Base-by-base conservation (phyloP, 2,797 vertebrate genomes). In the Carduelis carduelis region DNA sequence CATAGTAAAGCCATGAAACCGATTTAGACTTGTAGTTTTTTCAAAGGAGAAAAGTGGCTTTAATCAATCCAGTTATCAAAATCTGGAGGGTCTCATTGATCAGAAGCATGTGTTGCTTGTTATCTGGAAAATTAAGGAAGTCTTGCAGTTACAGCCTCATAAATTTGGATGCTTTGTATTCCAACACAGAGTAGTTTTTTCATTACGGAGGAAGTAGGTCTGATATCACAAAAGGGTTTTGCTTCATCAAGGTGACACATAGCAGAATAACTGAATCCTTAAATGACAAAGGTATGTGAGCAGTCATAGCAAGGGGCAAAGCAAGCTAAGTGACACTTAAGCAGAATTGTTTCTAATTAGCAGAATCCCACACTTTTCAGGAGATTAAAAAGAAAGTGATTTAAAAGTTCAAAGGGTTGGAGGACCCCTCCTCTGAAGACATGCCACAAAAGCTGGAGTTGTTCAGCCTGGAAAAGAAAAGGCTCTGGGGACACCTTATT, bases 391-490 rank as follows among this genome's bases (percentile, higher is more conserved):
- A 56, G 21, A 65, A 70, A 72, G 6, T 43, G 6, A 39, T 80
- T 74, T 89, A 30, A 46, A 41, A 4, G 24, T 83, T 65, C 26
- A 46, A 39, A 46, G 28, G 10, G 14, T 30, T 83, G 28, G n/a
- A 70, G 14, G 18, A 63, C 12, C 9, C 69, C 27, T 63, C 6
- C 37, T 70, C n/a, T 52, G 37, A 71, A 59, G 34, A 65, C 15
- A 27, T 0, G 0, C 14, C 52, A 14, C 43, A 46, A 59, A 52
- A 71, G n/a, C 37, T 83, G 50, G 21, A 6, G 6, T 32, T 57
- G 10, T 35, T 77, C 44, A 46, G 18, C 15, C 22, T 59, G 59
- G 52, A 46, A 68, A 70, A 57, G 37, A 44, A 6, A 70, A 57
- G 24, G 30, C 21, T 70, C 14, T 30, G 14, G 2, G 14, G 10